A percentile compares a stretch with the other conserved stretches of the same genome.
These are phyloP conservation scores for Gulo gulo DNA, from an alignment of 2,113 vertebrate genomes.

Conservation along the genomic window DNA sequence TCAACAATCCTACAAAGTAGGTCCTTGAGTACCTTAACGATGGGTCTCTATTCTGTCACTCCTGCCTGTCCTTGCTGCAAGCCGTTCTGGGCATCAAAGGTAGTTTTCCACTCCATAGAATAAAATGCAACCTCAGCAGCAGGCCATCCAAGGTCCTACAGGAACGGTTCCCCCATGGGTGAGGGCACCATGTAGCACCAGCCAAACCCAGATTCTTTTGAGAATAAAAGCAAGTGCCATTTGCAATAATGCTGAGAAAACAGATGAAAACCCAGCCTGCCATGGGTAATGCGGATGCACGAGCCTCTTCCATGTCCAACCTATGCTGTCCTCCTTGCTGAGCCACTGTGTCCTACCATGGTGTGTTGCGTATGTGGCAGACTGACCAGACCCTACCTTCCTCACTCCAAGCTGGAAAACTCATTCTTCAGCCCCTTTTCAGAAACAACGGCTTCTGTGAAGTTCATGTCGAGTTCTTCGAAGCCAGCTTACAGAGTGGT, in stretches of 20 bases:
- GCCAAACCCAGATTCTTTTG: background rate
- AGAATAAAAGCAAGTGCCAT: background rate
- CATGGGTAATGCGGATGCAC: background rate
- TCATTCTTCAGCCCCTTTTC: background rate
- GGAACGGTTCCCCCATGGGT: background rate
- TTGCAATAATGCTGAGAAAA: background rate
- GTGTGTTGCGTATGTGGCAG: background rate
- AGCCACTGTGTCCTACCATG: background rate
- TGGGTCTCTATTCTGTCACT: background rate
- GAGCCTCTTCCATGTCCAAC: rapidly evolving
- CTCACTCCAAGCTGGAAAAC: background rate
- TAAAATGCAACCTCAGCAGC: background rate
- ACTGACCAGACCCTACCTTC: background rate
- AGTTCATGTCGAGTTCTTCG: background rate
- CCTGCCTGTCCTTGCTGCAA: background rate
- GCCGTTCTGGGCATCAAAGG: background rate
- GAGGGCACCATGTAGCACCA: background rate
- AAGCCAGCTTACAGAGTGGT: background rate
- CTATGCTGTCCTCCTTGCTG: background rate
- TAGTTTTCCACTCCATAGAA: background rate
- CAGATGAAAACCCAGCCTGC: background rate
- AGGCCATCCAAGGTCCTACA: background rate
- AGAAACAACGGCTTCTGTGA: background rate
- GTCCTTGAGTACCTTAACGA: background rate
- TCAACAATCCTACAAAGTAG: background rate